phyloP scores from a whole-genome alignment of 2,888 invertebrate species.

The Steinernema hermaphroditum region DNA sequence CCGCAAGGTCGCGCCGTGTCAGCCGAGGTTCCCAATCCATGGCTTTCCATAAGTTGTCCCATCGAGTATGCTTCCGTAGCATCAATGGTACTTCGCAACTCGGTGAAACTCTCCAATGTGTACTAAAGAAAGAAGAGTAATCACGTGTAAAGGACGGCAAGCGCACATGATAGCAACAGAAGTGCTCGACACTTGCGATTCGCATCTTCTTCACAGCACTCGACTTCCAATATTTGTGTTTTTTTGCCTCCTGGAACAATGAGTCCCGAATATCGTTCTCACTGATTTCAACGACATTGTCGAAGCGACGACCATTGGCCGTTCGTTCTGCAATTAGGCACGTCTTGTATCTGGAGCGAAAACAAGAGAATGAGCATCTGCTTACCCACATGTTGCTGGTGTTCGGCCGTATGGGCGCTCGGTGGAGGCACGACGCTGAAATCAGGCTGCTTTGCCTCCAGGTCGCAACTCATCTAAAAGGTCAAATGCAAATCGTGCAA shows the following conservation, averaged over 20 bases:
- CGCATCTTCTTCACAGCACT: constrained; percentile 62
- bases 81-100: constrained; percentile 59
- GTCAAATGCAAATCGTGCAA: background rate
- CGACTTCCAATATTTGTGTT: constrained; percentile 43
- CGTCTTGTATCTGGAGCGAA: too few species aligned
- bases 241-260: constrained; percentile 48
- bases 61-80: constrained; percentile 56
- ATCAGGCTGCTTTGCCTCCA: constrained; percentile 15
- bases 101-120: constrained; percentile 64
- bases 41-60: constrained; percentile 38
- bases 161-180: constrained; percentile 48
- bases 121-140: constrained; percentile 53
- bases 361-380: background rate
- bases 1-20: constrained; percentile 17
- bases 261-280: constrained; percentile 64
- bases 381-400: constrained; percentile 31
- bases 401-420: constrained; percentile 6
- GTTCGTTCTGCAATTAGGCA: constrained; percentile 18
- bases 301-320: constrained; percentile 50
- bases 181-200: constrained; percentile 58
- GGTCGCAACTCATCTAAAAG: constrained; percentile 16
- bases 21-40: constrained; percentile 28
- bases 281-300: constrained; percentile 56
- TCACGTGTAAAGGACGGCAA: constrained; percentile 14
- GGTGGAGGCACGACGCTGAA: constrained; percentile 35